Conservation (phyloP, 1,140 invertebrate species). For the Euwallacea similis region DNA sequence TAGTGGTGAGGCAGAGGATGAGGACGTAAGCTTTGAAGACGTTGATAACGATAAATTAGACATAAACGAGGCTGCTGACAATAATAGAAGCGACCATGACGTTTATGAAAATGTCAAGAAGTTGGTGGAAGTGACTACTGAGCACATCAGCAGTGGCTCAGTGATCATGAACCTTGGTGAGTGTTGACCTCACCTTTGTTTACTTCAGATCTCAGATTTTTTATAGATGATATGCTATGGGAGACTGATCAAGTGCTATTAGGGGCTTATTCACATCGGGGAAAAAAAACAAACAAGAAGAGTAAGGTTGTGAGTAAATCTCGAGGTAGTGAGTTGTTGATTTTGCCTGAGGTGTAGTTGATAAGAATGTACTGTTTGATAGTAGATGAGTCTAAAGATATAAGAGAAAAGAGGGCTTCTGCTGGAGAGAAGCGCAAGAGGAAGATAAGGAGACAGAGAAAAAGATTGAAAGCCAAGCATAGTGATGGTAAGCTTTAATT, state of each 20-base stretch:
- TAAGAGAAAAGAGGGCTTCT: too few species aligned
- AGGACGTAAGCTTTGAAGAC: slow-evolving; percentile 21
- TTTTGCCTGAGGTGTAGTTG: too few species aligned
- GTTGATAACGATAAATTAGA: slow-evolving; percentile 5
- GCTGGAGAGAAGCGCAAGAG: too few species aligned
- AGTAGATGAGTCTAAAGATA: too few species aligned
- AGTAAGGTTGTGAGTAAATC: background rate
- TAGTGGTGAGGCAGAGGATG: background rate
- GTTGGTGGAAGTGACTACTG: background rate
- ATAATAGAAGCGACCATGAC: slow-evolving; percentile 7
- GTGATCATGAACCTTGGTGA: background rate
- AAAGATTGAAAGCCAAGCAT: too few species aligned
- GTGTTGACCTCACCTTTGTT: background rate
- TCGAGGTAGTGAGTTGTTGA: too few species aligned
- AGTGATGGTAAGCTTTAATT: too few species aligned
- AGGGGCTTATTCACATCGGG: slow-evolving; percentile 7
- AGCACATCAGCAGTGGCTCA: background rate
- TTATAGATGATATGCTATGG: slow-evolving; percentile 7
- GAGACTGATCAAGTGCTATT: background rate
- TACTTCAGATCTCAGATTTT: background rate
- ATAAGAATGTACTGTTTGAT: too few species aligned
- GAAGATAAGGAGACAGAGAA: too few species aligned
- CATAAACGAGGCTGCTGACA: background rate
- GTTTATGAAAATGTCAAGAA: background rate
- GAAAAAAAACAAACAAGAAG: background rate